Percentiles rank a stretch among this genome's conserved stretches.
These are phyloP conservation scores for Campaea margaritaria DNA, from an alignment of 2,888 invertebrate genomes.

Conservation along the genomic window DNA sequence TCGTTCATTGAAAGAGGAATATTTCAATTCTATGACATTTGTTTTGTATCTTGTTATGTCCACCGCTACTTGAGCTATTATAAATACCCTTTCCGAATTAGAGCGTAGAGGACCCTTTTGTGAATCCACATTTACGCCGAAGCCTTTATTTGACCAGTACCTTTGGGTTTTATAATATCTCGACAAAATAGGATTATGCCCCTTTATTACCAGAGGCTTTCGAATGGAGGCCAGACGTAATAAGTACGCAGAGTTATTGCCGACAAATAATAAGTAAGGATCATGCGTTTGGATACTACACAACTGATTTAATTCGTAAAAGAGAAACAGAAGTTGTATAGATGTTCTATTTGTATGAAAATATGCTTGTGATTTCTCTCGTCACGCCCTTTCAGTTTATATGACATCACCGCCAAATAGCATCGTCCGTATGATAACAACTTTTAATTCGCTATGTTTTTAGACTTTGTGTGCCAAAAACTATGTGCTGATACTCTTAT, in stretches of 20 bases:
- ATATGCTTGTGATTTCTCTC: too few species aligned
- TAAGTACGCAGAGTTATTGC: slow-evolving; percentile 38
- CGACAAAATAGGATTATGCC: slow-evolving; percentile 46
- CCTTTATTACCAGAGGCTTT: slow-evolving; percentile 45
- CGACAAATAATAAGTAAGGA: slow-evolving; percentile 37
- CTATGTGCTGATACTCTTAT: too few species aligned
- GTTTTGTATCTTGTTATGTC: slow-evolving; percentile 4
- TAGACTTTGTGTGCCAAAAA: too few species aligned
- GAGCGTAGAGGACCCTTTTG: slow-evolving; percentile 32
- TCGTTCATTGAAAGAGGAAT: slow-evolving; percentile 26
- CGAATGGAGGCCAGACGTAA: slow-evolving; percentile 35
- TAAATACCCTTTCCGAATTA: slow-evolving; percentile 31
- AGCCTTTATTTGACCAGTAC: slow-evolving; percentile 41
- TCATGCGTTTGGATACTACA: slow-evolving; percentile 13
- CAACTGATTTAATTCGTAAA: neutral
- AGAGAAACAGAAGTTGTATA: too few species aligned
- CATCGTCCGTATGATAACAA: neutral
- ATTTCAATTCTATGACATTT: neutral
- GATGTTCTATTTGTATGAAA: too few species aligned
- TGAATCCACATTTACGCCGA: slow-evolving; percentile 37
- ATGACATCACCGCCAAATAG: neutral
- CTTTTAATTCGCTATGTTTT: too few species aligned
- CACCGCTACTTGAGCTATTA: slow-evolving; percentile 10
- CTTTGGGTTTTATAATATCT: slow-evolving; percentile 47
- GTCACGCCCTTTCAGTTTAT: too few species aligned